These are phyloP conservation scores for Ceratoteleas bidentatus DNA, from an alignment of 1,140 invertebrate species.

Conservation along the genomic window DNA sequence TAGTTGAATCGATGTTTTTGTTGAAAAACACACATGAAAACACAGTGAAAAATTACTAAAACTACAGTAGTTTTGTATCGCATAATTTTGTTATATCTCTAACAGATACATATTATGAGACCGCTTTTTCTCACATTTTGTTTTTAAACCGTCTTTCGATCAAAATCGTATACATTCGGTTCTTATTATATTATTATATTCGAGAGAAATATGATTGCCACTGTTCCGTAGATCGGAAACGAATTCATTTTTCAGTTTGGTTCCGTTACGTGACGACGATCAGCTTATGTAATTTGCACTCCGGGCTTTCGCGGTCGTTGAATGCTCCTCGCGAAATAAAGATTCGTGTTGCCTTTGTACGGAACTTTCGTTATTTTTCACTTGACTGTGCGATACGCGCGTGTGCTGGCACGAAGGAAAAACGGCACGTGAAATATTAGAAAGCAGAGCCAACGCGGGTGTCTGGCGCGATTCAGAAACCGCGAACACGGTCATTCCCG, in stretches of 20 bases:
- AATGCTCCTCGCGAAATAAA: conserved; percentile 35
- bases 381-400: conserved; percentile 29
- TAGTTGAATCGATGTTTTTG: too few species aligned
- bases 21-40: too few species aligned
- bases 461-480: conserved; percentile 62
- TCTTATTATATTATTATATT: too few species aligned
- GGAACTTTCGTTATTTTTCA: conserved; percentile 47
- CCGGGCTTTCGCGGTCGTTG: not conserved
- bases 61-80: too few species aligned
- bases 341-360: conserved; percentile 10
- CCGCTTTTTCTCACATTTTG: too few species aligned
- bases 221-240: too few species aligned
- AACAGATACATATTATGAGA: too few species aligned
- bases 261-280: conserved; percentile 6
- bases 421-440: conserved; percentile 60
- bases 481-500: conserved; percentile 52
- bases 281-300: conserved; percentile 23
- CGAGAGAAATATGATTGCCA: too few species aligned
- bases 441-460: conserved; percentile 61
- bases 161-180: too few species aligned
- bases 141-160: too few species aligned
- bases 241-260: conserved; percentile 1
- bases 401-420: conserved; percentile 41
- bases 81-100: too few species aligned
- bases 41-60: too few species aligned